Conservation (phyloP, 2,113 vertebrate species). For the Vulpes lagopus region DNA sequence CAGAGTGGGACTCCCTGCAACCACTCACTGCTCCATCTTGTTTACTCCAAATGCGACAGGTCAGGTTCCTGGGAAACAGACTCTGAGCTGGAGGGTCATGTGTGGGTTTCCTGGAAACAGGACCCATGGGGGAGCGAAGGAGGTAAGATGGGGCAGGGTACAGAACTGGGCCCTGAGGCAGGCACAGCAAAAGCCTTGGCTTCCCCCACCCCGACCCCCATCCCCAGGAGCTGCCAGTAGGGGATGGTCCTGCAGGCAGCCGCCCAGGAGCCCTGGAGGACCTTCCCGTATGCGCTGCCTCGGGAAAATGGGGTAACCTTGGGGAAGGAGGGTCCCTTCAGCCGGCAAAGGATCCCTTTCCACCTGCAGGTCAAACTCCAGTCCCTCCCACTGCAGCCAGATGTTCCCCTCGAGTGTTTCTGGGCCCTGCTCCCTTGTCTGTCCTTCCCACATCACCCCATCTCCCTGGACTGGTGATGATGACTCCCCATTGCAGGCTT, state of each 20-base stretch:
- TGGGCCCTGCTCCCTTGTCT: not conserved
- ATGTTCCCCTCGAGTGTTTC: not conserved
- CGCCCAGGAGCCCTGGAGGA: rapidly evolving
- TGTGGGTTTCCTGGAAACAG: not conserved
- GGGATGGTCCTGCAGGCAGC: not conserved
- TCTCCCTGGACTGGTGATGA: too few species aligned
- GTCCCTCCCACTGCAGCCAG: not conserved
- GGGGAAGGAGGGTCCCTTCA: not conserved
- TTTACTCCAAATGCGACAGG: not conserved
- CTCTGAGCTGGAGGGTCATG: not conserved
- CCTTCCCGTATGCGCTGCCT: not conserved
- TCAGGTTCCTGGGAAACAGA: not conserved
- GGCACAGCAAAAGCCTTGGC: not conserved
- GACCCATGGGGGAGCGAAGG: rapidly evolving
- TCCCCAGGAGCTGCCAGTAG: not conserved
- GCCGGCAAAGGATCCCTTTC: not conserved
- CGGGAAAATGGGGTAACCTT: not conserved
- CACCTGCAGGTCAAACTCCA: not conserved
- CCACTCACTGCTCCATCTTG: not conserved
- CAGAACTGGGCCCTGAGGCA: rapidly evolving
- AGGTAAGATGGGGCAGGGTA: not conserved
- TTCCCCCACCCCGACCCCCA: not conserved
- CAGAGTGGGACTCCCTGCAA: not conserved
- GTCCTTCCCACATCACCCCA: not conserved
- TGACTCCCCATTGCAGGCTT: not conserved